These are phyloP conservation scores for Steromphala cineraria DNA, from an alignment of 2,888 invertebrate genomes.

Conservation along the genomic window DNA sequence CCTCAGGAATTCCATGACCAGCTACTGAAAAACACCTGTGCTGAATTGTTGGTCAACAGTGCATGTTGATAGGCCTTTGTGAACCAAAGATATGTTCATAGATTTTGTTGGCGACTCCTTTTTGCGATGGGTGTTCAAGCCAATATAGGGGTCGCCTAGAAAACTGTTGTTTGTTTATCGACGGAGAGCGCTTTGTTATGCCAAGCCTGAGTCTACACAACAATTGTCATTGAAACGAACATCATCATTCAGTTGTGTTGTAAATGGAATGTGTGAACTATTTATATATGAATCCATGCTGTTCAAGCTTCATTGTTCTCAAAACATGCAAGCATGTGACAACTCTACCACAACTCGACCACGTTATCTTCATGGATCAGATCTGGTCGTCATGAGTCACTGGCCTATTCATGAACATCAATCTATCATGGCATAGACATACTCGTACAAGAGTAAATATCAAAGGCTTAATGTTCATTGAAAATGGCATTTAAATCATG, in stretches of 20 bases:
- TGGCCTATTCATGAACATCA: no score
- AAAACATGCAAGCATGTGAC: background rate
- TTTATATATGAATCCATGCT: background rate
- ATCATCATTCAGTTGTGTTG: background rate
- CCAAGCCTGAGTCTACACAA: background rate
- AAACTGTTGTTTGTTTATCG: background rate
- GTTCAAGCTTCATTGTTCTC: background rate
- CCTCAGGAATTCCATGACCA: constrained; percentile 10
- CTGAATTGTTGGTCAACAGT: background rate
- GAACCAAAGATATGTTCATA: background rate
- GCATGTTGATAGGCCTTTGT: background rate
- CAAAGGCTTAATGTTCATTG: background rate
- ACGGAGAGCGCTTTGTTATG: background rate
- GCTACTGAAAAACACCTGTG: background rate
- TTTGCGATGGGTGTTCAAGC: background rate
- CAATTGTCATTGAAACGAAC: background rate
- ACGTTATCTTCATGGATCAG: no score
- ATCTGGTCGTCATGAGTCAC: no score
- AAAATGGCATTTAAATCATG: background rate
- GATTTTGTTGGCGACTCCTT: background rate
- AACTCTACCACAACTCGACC: background rate
- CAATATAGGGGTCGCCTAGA: background rate
- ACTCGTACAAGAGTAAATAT: background rate
- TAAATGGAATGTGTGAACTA: constrained; percentile 6
- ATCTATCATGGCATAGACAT: background rate